Base-by-base conservation (phyloP, 2,888 invertebrate species). In the Apamea crenata region DNA sequence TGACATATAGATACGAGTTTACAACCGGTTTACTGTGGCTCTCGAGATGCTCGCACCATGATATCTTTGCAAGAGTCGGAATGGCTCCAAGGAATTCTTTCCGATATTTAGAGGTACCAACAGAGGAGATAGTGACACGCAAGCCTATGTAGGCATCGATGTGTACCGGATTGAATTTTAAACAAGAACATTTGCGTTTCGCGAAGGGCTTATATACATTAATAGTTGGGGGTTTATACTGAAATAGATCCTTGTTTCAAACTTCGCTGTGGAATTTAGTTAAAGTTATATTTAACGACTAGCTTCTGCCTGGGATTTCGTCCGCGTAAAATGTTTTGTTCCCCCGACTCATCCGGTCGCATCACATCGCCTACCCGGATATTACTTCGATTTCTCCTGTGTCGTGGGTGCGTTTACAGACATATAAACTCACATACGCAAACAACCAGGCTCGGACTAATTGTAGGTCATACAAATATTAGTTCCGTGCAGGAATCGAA, bases 21-120 rank as follows among this genome's bases (percentile, higher is more conserved):
- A 88, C 88, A 91, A 92, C 93, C 90, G 91, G 93, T 93, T 91
- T 88, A 84, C 85, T 82, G 84, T 85, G 81, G 81, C 84, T 87
- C 78, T 85, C 74, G 83, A 88, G 89, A 92, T 91, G 88, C 88
- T 87, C 82, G 85, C 80, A 84, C 85, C 71, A 76, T 84, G 92
- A 91, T 92, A 92, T 91, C 89, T 87, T 87, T 78, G 86, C 89
- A 86, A 85, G 84, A 88, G 88, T 88, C 86, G 83, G 85, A 90
- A 88, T 88, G 87, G 89, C 84, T 90, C 76, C 83, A 81, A 88
- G 87, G 81, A 88, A 88, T 90, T 86, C 88, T 88, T 91, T 87
- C 82, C 81, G 90, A 91, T 91, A 90, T 89, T 91, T 88, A 89
- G 89, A 87, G 81, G 89, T 89, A 87, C 87, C 89, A 84, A 74